These are phyloP conservation scores for Parnassius apollo DNA, from an alignment of 2,888 invertebrate species.

Conservation along the genomic window DNA sequence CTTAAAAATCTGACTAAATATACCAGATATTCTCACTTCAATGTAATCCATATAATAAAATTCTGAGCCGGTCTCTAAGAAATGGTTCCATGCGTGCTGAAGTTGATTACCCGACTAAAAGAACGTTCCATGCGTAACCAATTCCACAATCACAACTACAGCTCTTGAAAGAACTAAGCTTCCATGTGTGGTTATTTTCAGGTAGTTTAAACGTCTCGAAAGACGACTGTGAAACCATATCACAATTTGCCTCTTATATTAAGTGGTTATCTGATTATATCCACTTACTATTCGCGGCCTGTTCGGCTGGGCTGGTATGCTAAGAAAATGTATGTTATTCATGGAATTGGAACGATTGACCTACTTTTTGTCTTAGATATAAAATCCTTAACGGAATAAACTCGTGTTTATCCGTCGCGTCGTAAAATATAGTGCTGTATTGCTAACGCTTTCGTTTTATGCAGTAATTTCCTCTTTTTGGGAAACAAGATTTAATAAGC, in stretches of 20 bases:
- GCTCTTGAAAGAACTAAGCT: too few species aligned
- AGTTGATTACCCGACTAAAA: too few species aligned
- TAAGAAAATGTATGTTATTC: constrained; percentile 36
- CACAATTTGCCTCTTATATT: constrained; percentile 25
- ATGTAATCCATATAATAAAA: too few species aligned
- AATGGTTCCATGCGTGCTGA: too few species aligned
- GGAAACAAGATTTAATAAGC: constrained; percentile 8
- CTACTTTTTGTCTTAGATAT: constrained; percentile 27
- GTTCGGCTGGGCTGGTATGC: constrained; percentile 28
- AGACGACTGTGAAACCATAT: constrained; percentile 8
- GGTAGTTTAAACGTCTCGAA: not conserved
- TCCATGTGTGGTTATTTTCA: too few species aligned
- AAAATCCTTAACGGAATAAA: constrained; percentile 10
- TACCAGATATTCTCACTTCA: too few species aligned
- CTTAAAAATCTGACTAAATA: too few species aligned
- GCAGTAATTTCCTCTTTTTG: constrained; percentile 7
- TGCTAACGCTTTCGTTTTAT: constrained; percentile 9
- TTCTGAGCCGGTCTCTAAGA: too few species aligned
- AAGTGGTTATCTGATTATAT: constrained; percentile 34
- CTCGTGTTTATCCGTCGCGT: constrained; percentile 7
- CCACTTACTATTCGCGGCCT: constrained; percentile 34
- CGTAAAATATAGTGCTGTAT: constrained; percentile 1
- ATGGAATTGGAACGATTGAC: constrained; percentile 32
- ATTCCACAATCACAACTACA: too few species aligned
- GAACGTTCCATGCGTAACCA: too few species aligned